A percentile compares a stretch with the other conserved stretches of the same genome.
Evolutionary conservation across 2,888 invertebrate species (phyloP).

Genomic region (Drosophila subquinaria): DNA sequence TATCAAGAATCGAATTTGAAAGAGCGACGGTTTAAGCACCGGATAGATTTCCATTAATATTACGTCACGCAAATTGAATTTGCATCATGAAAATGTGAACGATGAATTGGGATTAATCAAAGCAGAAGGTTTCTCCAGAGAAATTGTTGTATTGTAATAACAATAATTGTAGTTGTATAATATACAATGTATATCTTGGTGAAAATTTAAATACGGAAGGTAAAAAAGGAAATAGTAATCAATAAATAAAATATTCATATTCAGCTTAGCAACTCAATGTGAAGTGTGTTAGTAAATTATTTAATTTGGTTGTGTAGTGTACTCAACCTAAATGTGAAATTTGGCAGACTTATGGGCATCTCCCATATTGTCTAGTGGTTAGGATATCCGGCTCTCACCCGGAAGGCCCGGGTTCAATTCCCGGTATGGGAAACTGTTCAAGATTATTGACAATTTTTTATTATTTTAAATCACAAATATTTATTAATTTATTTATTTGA

Average conservation of each 20-base stretch:
- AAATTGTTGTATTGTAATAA: not conserved
- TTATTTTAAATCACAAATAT: too few species aligned
- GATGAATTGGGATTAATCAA: not conserved
- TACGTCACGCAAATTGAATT: not conserved
- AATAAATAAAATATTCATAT: not conserved
- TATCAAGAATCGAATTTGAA: not conserved
- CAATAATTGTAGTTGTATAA: too few species aligned
- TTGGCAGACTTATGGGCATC: not conserved
- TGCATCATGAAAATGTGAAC: not conserved
- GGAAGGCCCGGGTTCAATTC: conserved; percentile 93
- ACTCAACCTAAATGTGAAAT: not conserved
- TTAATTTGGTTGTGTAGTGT: not conserved
- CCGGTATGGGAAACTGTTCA: conserved; percentile 91
- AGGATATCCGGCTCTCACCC: conserved; percentile 86
- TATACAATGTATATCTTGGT: not conserved
- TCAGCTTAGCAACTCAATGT: not conserved
- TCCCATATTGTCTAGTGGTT: conserved; percentile 86
- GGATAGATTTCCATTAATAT: not conserved
- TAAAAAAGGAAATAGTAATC: not conserved
- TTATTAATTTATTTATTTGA: too few species aligned
- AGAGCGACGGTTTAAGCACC: not conserved
- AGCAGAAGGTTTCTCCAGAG: not conserved
- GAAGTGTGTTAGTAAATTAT: not conserved
- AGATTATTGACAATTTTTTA: too few species aligned
- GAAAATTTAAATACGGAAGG: not conserved